Conservation (phyloP, 2,797 vertebrate genomes). For the Serranus cabrilla region DNA sequence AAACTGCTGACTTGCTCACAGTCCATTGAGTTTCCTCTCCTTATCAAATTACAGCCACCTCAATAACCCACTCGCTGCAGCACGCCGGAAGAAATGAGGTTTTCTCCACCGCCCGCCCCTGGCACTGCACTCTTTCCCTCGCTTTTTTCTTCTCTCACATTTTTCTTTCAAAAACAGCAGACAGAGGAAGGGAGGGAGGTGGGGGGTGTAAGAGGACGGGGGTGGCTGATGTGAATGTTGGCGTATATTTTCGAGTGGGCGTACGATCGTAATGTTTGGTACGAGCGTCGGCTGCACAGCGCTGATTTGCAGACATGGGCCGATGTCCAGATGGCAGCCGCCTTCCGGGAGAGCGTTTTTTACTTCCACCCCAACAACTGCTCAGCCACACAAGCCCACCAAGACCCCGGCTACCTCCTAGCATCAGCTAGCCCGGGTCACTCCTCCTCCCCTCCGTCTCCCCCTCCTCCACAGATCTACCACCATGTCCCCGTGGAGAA, state of each 20-base stretch:
- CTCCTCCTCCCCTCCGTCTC: not conserved
- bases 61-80: slow-evolving; percentile 86
- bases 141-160: slow-evolving; percentile 66
- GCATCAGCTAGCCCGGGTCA: slow-evolving; percentile 32
- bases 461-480: slow-evolving; percentile 14
- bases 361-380: slow-evolving; percentile 69
- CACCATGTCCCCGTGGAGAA: slow-evolving; percentile 15
- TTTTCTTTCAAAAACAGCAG: slow-evolving; percentile 77
- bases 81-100: slow-evolving; percentile 84
- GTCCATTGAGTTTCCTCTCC: slow-evolving; percentile 86
- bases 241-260: slow-evolving; percentile 44
- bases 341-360: slow-evolving; percentile 62
- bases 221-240: slow-evolving; percentile 55
- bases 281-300: slow-evolving; percentile 38
- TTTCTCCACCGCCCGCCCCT: slow-evolving; percentile 80
- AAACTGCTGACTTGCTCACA: slow-evolving; percentile 86
- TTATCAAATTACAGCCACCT: slow-evolving; percentile 90
- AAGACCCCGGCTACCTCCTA: slow-evolving; percentile 36
- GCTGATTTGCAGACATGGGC: slow-evolving; percentile 67
- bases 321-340: slow-evolving; percentile 71
- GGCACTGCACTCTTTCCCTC: slow-evolving; percentile 70
- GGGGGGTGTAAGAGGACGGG: slow-evolving; percentile 4
- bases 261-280: slow-evolving; percentile 29
- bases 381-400: slow-evolving; percentile 39
- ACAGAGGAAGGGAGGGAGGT: slow-evolving; percentile 17